Percentiles rank a stretch among this genome's conserved stretches.
These are phyloP conservation scores for Hipparchia sbordonii DNA, from an alignment of 2,888 invertebrate species.

Conservation along the genomic window DNA sequence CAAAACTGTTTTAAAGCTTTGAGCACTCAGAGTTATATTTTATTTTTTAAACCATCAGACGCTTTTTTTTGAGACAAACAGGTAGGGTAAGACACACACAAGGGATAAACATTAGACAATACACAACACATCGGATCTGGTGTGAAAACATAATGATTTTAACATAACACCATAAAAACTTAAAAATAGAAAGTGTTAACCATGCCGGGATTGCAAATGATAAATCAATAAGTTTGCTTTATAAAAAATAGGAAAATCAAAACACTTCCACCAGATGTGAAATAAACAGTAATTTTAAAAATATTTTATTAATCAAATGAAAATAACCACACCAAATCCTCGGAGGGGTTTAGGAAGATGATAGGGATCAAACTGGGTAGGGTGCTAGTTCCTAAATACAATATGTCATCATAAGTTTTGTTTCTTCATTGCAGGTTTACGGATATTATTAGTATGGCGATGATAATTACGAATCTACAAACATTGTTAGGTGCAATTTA, in stretches of 20 bases:
- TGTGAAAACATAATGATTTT: conserved; percentile 75
- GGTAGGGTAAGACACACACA: conserved; percentile 92
- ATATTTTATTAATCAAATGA: conserved; percentile 67
- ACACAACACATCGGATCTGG: conserved; percentile 88
- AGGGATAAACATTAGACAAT: conserved; percentile 95
- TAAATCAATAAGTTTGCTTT: conserved; percentile 69
- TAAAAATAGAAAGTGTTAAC: conserved; percentile 62
- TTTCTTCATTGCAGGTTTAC: conserved; percentile 56
- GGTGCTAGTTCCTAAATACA: conserved; percentile 76
- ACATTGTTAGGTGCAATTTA: conserved; percentile 77
- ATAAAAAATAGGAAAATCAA: conserved; percentile 81
- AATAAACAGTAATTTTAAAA: conserved; percentile 67
- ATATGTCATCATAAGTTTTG: conserved; percentile 36
- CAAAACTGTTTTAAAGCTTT: conserved; percentile 78
- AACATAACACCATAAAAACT: conserved; percentile 55
- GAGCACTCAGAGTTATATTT: conserved; percentile 65
- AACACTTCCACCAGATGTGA: conserved; percentile 82
- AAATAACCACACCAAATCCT: conserved; percentile 83
- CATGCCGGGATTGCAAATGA: conserved; percentile 78
- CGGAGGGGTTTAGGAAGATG: conserved; percentile 80
- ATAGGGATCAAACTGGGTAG: conserved; percentile 71
- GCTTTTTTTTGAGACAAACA: conserved; percentile 80
- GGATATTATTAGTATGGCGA: conserved; percentile 60
- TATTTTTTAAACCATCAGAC: conserved; percentile 55
- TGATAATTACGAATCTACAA: conserved; percentile 74